phyloP scores from a whole-genome alignment of 2,888 invertebrate genomes.

The Phaonia tiefii region DNA sequence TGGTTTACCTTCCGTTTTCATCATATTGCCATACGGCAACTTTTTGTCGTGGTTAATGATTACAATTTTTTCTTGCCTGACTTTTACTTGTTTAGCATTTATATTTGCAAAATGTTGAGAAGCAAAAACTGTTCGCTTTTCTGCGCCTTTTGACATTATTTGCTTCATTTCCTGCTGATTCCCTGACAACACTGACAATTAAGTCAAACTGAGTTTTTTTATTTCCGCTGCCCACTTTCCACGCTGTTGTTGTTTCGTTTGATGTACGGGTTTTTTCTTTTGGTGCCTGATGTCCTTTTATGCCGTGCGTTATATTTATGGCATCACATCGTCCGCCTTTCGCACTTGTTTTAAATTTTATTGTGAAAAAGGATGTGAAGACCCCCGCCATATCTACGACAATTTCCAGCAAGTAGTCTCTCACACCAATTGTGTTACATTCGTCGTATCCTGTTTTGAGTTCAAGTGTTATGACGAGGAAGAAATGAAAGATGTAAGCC shows the following conservation, averaged over 20 bases:
- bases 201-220: slow-evolving; percentile 43
- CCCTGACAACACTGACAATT: slow-evolving; percentile 53
- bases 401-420: neutral
- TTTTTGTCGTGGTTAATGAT: too few species aligned
- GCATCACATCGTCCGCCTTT: slow-evolving; percentile 29
- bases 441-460: neutral
- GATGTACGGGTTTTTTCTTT: neutral
- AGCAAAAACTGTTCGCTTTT: neutral
- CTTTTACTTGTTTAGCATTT: slow-evolving; percentile 9
- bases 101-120: neutral
- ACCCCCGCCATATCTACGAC: neutral
- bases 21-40: too few species aligned
- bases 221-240: too few species aligned
- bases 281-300: neutral
- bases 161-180: slow-evolving; percentile 59
- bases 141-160: slow-evolving; percentile 46
- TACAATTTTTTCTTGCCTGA: slow-evolving; percentile 13
- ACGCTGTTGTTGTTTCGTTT: slow-evolving; percentile 25
- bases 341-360: slow-evolving; percentile 53
- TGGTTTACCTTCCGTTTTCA: too few species aligned
- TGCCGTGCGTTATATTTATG: slow-evolving; percentile 40
- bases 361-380: slow-evolving; percentile 31
- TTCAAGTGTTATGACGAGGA: neutral
- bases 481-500: neutral
- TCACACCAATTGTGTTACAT: neutral